Base-by-base conservation (phyloP, 2,113 vertebrate species). In the Dromas ardeola region DNA sequence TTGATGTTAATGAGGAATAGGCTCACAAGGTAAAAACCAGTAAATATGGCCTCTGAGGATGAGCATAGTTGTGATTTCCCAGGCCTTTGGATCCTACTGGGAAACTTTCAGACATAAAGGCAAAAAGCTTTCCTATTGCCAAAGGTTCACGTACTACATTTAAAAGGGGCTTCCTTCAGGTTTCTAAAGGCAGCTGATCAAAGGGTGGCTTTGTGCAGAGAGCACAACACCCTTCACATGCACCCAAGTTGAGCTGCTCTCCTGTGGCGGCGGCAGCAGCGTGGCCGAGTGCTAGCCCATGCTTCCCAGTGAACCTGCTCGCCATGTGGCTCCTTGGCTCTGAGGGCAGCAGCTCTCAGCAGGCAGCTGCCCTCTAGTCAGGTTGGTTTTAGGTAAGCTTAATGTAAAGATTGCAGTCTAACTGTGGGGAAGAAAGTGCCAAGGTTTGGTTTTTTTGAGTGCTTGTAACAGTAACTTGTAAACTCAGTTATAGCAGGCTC, bases 271-370 rank as follows among this genome's bases (percentile, higher is more conserved):
- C 45, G 53, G 66, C n/a, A 47, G 32, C 25, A 63, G 26, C 8
- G 0, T 5, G 58, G 53, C 43, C 71, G 22, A 40, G 30, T 14
- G 49, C 43, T 45, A 29, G 29, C n/a, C 15, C 49, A 11, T 21
- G 52, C 29, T 56, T 65, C 79, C 43, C 3, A 0, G 15, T 8
- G 12, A 43, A 36, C 16, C 25, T 0, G 2, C 32, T 61, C 0
- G 0, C 73, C 17, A 0, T 0, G 2, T 7, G 0, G 0, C 34
- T 74, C 38, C 15, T 88, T 19, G 69, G 42, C 43, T 18, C 45
- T 3, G 22, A 25, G 17, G 8, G 20, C 55, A 79, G 67, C 69
- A 62, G n/a, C 47, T 86, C 70, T 56, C 74, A 72, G 85, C 55
- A 61, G 74, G 59, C 29, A 71, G 36, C 61, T 62, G 65, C 27